These are phyloP conservation scores for Gorsachius magnificus DNA, from an alignment of 2,797 vertebrate genomes.

Conservation along the genomic window DNA sequence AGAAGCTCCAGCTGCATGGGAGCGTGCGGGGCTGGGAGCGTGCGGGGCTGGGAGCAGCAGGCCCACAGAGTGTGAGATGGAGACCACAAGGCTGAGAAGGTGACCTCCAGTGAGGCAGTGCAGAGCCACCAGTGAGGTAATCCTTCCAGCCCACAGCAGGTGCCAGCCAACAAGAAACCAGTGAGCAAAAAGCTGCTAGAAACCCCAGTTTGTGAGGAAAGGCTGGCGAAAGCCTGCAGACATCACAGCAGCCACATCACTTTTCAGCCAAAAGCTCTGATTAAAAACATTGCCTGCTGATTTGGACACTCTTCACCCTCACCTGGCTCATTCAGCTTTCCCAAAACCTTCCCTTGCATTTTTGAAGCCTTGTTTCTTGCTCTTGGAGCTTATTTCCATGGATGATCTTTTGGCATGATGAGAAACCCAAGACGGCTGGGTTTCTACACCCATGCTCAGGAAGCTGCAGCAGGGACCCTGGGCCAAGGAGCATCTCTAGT, in stretches of 20 bases:
- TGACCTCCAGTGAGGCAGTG: rapidly evolving
- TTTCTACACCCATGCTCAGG: neutral
- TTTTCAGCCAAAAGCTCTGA: neutral
- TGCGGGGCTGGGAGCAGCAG: neutral
- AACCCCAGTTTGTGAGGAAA: rapidly evolving
- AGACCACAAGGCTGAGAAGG: too few species aligned
- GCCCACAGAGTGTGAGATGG: rapidly evolving
- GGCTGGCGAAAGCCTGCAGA: neutral
- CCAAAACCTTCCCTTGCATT: neutral
- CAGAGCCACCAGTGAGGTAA: neutral
- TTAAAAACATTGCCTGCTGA: neutral
- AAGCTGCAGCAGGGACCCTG: neutral
- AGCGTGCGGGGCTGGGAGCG: neutral
- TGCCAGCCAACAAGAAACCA: neutral
- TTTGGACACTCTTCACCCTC: neutral
- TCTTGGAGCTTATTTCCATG: neutral
- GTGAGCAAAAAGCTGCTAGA: neutral
- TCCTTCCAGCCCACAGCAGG: neutral
- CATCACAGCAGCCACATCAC: rapidly evolving
- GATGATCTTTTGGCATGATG: rapidly evolving
- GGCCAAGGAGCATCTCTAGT: neutral
- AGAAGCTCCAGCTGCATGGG: rapidly evolving
- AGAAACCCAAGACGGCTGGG: rapidly evolving
- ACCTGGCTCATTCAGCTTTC: neutral
- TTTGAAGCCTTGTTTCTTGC: neutral